Conservation (phyloP, 2,113 vertebrate species). For the mouse (Mus musculus) region GRCm39 chr2:30540001-30540500, state of each 20-base stretch:
- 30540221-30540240: background rate
- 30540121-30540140: fast-evolving
- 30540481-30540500: slow-evolving; percentile 73
- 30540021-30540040: background rate
- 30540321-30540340: background rate
- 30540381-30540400: background rate
- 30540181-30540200: background rate
- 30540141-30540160: background rate
- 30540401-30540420: slow-evolving; percentile 58
- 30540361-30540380: too few species aligned
- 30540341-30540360: background rate
- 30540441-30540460: slow-evolving; percentile 52
- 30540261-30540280: background rate
- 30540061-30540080: background rate
- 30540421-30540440: slow-evolving; percentile 26
- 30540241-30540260: background rate
- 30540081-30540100: background rate
- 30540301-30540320: background rate
- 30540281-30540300: background rate
- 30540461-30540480: slow-evolving; percentile 35
- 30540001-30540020: background rate
- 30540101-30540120: too few species aligned
- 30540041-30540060: too few species aligned
- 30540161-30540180: background rate
- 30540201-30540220: background rate